A percentile compares a stretch with the other conserved stretches of the same genome.
These are phyloP conservation scores for Chironomus riparius DNA, from an alignment of 2,888 invertebrate species.

Conservation along the genomic window DNA sequence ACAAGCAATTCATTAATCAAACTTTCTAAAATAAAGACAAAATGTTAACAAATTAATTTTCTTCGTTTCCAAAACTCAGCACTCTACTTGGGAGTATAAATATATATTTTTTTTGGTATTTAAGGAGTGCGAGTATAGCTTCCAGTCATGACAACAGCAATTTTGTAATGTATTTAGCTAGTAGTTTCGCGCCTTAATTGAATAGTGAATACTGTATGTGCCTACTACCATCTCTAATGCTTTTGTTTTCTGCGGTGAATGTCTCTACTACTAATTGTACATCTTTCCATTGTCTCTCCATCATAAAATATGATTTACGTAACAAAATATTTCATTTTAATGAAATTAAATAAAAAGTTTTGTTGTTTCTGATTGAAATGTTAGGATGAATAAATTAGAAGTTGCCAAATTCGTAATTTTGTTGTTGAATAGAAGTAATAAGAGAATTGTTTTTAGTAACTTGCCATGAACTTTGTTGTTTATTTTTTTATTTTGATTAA, in stretches of 20 bases:
- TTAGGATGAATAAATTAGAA: slow-evolving; percentile 10
- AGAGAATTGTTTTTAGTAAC: not conserved
- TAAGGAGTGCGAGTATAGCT: slow-evolving; percentile 16
- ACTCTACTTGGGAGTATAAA: not conserved
- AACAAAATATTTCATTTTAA: not conserved
- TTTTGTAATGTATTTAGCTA: not conserved
- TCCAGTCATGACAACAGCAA: slow-evolving; percentile 13
- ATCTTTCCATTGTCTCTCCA: not conserved
- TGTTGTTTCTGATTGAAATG: not conserved
- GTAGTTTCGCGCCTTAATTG: slow-evolving; percentile 14
- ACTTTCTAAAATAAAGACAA: too few relatives aligned
- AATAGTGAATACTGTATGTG: slow-evolving; percentile 1
- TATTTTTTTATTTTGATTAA: not conserved
- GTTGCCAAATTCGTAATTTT: not conserved
- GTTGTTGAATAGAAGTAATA: not conserved
- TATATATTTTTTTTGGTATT: not conserved
- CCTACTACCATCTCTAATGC: not conserved
- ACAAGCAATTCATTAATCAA: too few relatives aligned
- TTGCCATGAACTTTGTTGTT: not conserved
- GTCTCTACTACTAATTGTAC: not conserved
- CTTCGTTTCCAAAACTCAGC: too few relatives aligned
- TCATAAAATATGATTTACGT: not conserved
- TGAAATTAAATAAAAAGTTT: too few relatives aligned
- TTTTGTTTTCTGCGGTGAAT: not conserved
- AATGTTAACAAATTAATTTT: too few relatives aligned